A percentile compares a stretch with the other conserved stretches of the same genome.
phyloP scores from a whole-genome alignment of 37 sponge, comb jelly and placozoan genomes.

The Aplysina aerophoba region DNA sequence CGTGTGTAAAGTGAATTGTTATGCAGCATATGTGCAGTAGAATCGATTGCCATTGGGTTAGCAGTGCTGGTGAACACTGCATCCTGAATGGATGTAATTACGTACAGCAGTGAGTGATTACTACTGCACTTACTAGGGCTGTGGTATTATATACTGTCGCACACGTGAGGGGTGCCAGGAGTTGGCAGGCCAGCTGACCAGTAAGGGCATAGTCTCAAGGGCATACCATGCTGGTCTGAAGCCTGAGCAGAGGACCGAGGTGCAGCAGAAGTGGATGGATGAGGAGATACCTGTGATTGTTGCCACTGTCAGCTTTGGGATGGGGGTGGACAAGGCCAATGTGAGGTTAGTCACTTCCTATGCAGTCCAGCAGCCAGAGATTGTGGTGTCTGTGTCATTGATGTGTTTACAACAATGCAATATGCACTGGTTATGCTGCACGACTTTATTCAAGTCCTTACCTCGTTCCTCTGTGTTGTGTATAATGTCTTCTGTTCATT shows the following conservation, averaged over 20 bases:
- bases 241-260: conserved; percentile 36
- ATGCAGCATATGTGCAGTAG: too few relatives aligned
- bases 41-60: too few relatives aligned
- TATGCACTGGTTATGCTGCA: too few relatives aligned
- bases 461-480: too few relatives aligned
- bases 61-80: too few relatives aligned
- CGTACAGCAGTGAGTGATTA: too few relatives aligned
- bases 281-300: conserved; percentile 86
- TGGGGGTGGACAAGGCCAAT: conserved; percentile 97
- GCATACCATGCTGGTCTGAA: conserved; percentile 92
- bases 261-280: conserved; percentile 87
- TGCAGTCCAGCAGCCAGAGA: too few relatives aligned
- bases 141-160: conserved; percentile 93
- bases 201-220: conserved; percentile 68
- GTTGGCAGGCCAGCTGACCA: conserved; percentile 76
- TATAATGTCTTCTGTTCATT: background rate
- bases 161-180: conserved; percentile 80
- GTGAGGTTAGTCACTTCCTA: conserved; percentile 89
- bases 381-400: too few relatives aligned
- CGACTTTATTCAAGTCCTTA: too few relatives aligned
- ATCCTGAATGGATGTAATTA: too few relatives aligned
- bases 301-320: conserved; percentile 96
- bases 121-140: conserved; percentile 45
- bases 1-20: too few relatives aligned
- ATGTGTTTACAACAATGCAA: too few relatives aligned